Evolutionary conservation across 2,888 invertebrate species (phyloP).

Genomic region (Xestia c-nigrum): DNA sequence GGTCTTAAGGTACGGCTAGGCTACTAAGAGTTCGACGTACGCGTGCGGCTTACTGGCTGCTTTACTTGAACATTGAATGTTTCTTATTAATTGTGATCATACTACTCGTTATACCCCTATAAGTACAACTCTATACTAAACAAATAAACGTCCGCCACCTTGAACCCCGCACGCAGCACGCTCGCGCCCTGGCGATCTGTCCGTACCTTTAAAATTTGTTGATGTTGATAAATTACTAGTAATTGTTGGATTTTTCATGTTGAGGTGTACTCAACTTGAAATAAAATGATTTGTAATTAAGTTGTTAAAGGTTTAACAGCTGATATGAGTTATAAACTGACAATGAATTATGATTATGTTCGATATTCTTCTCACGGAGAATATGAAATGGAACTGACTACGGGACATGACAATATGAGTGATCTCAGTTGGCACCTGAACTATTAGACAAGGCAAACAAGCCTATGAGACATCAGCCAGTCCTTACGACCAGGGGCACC

Average conservation of each 20-base stretch:
- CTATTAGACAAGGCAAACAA: conserved; percentile 27
- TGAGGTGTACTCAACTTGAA: conserved; percentile 51
- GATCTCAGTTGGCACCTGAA: conserved; percentile 40
- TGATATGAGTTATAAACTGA: conserved; percentile 51
- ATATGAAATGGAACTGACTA: conserved; percentile 29
- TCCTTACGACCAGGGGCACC: neutral
- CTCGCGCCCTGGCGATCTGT: conserved; percentile 8
- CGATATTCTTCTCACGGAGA: conserved; percentile 17
- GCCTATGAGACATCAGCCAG: conserved; percentile 21
- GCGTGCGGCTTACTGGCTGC: neutral
- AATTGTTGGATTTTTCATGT: conserved; percentile 76
- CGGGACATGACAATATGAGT: conserved; percentile 47
- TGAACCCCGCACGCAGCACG: neutral
- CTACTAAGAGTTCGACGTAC: conserved; percentile 5
- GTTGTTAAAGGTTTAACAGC: conserved; percentile 67
- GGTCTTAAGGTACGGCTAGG: conserved; percentile 70
- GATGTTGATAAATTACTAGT: conserved; percentile 79
- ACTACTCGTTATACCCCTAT: neutral
- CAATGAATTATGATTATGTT: conserved; percentile 37
- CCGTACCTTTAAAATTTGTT: conserved; percentile 76
- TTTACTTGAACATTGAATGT: neutral
- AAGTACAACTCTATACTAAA: neutral
- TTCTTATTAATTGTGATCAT: neutral
- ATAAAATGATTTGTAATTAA: conserved; percentile 64
- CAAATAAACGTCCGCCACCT: neutral